Evolutionary conservation across 2,888 invertebrate genomes (phyloP).

Genomic region (Noctua janthina): DNA sequence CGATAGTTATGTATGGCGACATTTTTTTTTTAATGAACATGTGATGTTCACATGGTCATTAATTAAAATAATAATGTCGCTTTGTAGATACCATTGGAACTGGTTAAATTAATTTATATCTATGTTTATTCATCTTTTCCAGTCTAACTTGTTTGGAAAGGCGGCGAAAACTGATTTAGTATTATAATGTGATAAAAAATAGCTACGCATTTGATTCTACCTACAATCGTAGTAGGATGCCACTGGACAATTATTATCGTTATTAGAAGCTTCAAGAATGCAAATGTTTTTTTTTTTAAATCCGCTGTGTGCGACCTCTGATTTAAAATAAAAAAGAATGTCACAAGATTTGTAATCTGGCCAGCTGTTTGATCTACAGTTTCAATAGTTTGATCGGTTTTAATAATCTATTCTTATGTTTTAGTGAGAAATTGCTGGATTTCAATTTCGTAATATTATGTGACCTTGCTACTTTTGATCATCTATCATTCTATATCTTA

Average conservation of each 20-base stretch:
- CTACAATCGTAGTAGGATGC: background rate
- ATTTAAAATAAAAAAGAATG: background rate
- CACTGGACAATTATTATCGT: background rate
- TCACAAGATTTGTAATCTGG: background rate
- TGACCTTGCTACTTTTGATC: background rate
- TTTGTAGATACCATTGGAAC: slow-evolving; percentile 16
- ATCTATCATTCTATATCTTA: background rate
- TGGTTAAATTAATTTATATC: slow-evolving; percentile 26
- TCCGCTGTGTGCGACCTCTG: background rate
- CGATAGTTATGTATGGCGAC: background rate
- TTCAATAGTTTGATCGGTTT: too few species aligned
- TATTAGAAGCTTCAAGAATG: too few species aligned
- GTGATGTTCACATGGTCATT: background rate
- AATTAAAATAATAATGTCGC: slow-evolving; percentile 6
- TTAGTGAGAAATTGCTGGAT: background rate
- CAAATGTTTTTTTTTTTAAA: background rate
- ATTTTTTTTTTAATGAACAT: too few species aligned
- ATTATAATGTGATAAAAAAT: slow-evolving; percentile 4
- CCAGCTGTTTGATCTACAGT: background rate
- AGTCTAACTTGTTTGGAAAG: slow-evolving; percentile 56
- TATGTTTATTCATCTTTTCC: slow-evolving; percentile 37
- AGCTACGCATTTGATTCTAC: background rate
- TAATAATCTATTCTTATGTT: background rate
- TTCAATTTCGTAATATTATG: background rate
- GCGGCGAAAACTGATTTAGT: slow-evolving; percentile 30